These are phyloP conservation scores for Plestiodon gilberti DNA, from an alignment of 2,113 vertebrate species.

Conservation along the genomic window DNA sequence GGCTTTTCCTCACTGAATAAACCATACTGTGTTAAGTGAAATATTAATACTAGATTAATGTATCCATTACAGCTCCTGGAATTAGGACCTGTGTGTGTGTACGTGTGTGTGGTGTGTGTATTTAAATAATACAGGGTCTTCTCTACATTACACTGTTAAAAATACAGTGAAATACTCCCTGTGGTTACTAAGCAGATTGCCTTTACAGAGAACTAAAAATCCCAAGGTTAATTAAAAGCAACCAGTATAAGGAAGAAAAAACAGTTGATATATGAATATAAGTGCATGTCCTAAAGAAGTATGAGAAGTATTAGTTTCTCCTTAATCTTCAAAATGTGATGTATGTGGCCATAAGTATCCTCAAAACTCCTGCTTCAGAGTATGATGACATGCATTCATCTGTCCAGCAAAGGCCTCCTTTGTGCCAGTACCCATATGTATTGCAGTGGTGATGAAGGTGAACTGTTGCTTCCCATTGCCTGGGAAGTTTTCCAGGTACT, in stretches of 20 bases:
- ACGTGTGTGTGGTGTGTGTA: too few relatives aligned
- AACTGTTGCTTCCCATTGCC: too few relatives aligned
- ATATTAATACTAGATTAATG: neutral
- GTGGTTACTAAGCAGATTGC: conserved; percentile 57
- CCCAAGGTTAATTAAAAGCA: conserved; percentile 63
- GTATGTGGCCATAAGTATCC: too few relatives aligned
- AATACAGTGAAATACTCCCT: conserved; percentile 66
- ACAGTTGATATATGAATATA: conserved; percentile 39
- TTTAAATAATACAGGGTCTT: conserved; percentile 10
- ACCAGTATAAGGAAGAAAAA: conserved; percentile 48
- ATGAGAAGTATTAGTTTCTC: too few relatives aligned
- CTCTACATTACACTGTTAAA: conserved; percentile 54
- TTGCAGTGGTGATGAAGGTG: too few relatives aligned
- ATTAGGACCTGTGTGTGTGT: neutral
- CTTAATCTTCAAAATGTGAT: too few relatives aligned
- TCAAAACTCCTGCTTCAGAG: too few relatives aligned
- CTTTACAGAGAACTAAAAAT: conserved; percentile 60
- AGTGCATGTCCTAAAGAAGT: conserved; percentile 41
- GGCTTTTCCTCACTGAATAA: neutral
- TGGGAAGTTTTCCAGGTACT: too few relatives aligned
- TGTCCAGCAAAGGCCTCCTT: too few relatives aligned
- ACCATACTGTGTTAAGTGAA: neutral
- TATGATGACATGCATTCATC: neutral
- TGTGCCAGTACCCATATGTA: too few relatives aligned
- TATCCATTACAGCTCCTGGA: conserved; percentile 28